Conservation (phyloP, 2,797 vertebrate genomes). For the Sus cebifrons region DNA sequence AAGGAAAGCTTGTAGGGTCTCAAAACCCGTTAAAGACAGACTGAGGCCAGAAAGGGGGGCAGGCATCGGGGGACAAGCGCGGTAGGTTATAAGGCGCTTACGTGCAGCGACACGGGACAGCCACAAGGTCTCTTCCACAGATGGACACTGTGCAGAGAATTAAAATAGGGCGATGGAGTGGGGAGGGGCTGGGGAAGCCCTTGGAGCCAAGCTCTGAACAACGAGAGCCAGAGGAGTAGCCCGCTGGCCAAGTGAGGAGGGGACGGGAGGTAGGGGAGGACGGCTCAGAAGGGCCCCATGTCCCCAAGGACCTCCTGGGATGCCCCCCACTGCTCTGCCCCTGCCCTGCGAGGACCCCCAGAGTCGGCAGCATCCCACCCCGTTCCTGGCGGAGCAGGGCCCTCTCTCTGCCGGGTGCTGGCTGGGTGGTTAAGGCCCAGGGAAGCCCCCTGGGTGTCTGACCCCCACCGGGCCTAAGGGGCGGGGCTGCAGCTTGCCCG, state of each 20-base stretch:
- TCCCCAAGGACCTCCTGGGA: not conserved
- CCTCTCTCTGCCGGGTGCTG: not conserved
- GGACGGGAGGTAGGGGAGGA: not conserved
- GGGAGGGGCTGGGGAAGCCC: not conserved
- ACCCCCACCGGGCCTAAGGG: not conserved
- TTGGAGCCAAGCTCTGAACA: not conserved
- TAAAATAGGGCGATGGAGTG: not conserved
- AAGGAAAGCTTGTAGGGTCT: not conserved
- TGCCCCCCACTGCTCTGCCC: not conserved
- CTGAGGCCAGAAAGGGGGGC: not conserved
- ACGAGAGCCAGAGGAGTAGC: not conserved
- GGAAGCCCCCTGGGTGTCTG: not conserved
- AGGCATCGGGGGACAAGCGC: not conserved
- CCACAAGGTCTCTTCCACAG: too few species aligned
- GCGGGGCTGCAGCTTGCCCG: not conserved
- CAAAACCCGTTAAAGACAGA: not conserved
- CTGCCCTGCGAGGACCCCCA: not conserved
- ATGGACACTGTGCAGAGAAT: not conserved
- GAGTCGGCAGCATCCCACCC: not conserved
- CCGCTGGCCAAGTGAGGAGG: rapidly evolving
- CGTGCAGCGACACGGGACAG: not conserved
- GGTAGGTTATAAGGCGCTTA: not conserved
- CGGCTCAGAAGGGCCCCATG: not conserved
- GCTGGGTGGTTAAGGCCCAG: not conserved
- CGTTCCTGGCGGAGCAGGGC: not conserved